These are phyloP conservation scores for Plusia festucae DNA, from an alignment of 2,888 invertebrate genomes.

Conservation along the genomic window DNA sequence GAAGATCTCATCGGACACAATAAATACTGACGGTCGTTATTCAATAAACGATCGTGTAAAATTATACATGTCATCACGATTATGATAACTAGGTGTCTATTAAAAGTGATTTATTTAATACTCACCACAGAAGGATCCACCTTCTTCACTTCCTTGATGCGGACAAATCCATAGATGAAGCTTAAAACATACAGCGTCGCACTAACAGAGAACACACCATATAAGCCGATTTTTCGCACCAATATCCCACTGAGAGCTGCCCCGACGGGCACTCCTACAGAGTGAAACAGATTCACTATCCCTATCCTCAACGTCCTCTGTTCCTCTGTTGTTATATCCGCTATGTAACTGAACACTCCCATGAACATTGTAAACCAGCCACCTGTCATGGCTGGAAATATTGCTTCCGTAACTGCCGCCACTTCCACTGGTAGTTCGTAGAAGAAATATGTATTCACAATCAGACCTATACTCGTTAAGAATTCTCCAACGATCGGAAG, in stretches of 20 bases:
- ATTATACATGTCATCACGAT: slow-evolving; percentile 22
- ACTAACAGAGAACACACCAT: slow-evolving; percentile 94
- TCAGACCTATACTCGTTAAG: slow-evolving; percentile 93
- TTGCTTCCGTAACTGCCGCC: slow-evolving; percentile 93
- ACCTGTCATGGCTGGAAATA: slow-evolving; percentile 94
- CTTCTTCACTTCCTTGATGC: slow-evolving; percentile 91
- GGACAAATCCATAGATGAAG: slow-evolving; percentile 92
- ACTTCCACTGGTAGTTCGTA: slow-evolving; percentile 94
- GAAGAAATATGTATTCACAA: slow-evolving; percentile 94
- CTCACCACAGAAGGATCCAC: slow-evolving; percentile 75
- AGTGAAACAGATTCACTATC: slow-evolving; percentile 96
- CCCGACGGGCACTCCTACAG: slow-evolving; percentile 96
- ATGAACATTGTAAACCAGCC: slow-evolving; percentile 97
- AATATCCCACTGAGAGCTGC: slow-evolving; percentile 96
- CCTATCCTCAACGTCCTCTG: slow-evolving; percentile 96
- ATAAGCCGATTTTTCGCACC: slow-evolving; percentile 93
- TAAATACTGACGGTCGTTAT: slow-evolving; percentile 18
- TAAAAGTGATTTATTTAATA: slow-evolving; percentile 54
- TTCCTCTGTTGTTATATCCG: slow-evolving; percentile 95
- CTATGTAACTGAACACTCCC: slow-evolving; percentile 97
- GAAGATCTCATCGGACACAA: slow-evolving; percentile 22
- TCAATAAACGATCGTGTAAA: slow-evolving; percentile 18
- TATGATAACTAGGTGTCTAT: slow-evolving; percentile 31
- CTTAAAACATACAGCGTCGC: slow-evolving; percentile 93
- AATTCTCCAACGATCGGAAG: slow-evolving; percentile 95